Evolutionary conservation across 2,797 vertebrate genomes (phyloP), one percentile per base, ranked within the genome.

Genomic region (Avahi laniger): DNA sequence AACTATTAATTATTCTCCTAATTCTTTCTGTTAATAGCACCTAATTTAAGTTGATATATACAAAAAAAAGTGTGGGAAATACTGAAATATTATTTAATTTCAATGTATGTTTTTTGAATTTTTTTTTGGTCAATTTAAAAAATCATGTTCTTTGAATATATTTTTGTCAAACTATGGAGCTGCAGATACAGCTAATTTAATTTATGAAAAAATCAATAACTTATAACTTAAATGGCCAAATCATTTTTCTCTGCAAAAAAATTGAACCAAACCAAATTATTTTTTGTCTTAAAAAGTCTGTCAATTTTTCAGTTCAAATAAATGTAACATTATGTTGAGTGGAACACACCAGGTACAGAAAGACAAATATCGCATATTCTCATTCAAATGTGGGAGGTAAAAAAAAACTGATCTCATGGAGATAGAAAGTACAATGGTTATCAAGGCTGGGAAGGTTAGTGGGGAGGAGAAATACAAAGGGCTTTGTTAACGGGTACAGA

Each of bases 51-150:
- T 11, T 91, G 17, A 85, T 67, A 11, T 82, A 89, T 46, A 78
- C 50, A 43, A 61, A 67, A 70, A 90, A 82, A 43, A 79, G 8
- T 73, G 33, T 83, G 41, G 13, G 13, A 70, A 83, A 87, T 80
- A 83, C 11, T 85, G 18, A 80, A 93, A 91, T 80, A 75, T 35
- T 84, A 78, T 61, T 89, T 91, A 94, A 70, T 82, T 93, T 95
- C 33, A 59, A 28, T 72, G 50, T 78, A 79, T 92, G 12, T 59
- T 52, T 57, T 52, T 35, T 65, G 13, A 48, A 6, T 43, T 43
- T 5, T 65, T 38, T 54, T 91, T 93, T 88, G 54, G 15, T 41
- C 35, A 35, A 73, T 70, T 85, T 89, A 94, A 50, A 61, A 92
- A 88, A 67, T 57, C n/a, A n/a, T 76, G 57, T 54, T 4, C 28